Percentiles rank a stretch among this genome's conserved stretches.
Evolutionary conservation across 2,797 vertebrate species (phyloP).

Genomic region (Rhyacichthys aspro): DNA sequence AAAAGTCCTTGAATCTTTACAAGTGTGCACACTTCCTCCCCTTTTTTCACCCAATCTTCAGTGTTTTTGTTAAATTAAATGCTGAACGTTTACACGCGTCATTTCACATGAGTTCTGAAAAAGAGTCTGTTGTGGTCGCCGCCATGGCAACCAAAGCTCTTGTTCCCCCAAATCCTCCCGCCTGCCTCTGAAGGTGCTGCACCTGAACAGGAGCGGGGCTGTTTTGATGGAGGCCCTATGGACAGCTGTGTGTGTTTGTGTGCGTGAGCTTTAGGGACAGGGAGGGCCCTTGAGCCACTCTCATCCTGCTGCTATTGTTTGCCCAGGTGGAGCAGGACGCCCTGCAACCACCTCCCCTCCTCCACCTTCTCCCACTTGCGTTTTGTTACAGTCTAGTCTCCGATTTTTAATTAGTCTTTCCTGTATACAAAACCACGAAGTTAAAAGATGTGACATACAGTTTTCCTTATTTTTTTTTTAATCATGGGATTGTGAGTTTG

Average conservation of each 20-base stretch:
- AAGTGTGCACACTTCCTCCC: background rate
- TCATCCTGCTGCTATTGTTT: constrained; percentile 74
- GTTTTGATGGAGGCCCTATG: constrained; percentile 58
- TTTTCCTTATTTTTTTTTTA: no score
- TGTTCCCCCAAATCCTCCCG: constrained; percentile 42
- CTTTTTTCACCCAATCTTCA: background rate
- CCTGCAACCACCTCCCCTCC: background rate
- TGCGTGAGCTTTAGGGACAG: constrained; percentile 63
- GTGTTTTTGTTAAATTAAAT: constrained; percentile 34
- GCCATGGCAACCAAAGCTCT: constrained; percentile 58
- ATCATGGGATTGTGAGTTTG: no score
- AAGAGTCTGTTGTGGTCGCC: constrained; percentile 44
- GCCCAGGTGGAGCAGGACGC: constrained; percentile 71
- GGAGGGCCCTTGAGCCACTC: constrained; percentile 70
- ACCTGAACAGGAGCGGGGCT: constrained; percentile 65
- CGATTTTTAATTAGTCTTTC: background rate
- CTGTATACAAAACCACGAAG: no score
- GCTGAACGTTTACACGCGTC: constrained; percentile 40
- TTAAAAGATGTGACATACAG: no score
- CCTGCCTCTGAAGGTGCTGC: constrained; percentile 58
- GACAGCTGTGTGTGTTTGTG: constrained; percentile 49
- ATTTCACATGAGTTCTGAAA: constrained; percentile 47
- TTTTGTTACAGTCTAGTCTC: background rate
- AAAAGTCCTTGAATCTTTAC: constrained; percentile 15
- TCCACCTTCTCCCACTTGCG: constrained; percentile 3